These are phyloP conservation scores for Trichechus manatus DNA, from an alignment of 2,113 vertebrate genomes.

Conservation along the genomic window DNA sequence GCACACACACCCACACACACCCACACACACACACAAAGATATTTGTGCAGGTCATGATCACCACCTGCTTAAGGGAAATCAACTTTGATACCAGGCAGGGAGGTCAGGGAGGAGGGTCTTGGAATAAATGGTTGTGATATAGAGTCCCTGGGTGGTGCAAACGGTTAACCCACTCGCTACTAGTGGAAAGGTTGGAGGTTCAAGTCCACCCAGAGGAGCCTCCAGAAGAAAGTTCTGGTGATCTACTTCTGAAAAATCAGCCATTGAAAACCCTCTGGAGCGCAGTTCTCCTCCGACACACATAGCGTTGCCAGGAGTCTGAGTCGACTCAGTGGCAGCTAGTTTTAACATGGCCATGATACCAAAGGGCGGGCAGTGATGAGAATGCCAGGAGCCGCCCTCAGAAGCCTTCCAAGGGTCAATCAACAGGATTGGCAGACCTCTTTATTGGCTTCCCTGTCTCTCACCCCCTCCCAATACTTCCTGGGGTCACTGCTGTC, in stretches of 20 bases:
- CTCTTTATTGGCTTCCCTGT: not conserved
- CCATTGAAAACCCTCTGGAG: not conserved
- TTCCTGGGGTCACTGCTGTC: not conserved
- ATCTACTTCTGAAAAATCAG: not conserved
- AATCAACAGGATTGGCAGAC: not conserved
- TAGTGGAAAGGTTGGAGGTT: not conserved
- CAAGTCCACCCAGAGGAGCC: not conserved
- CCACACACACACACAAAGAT: not conserved
- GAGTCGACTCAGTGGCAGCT: too few relatives aligned
- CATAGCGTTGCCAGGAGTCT: not conserved
- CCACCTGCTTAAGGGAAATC: not conserved
- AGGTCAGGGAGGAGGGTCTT: not conserved
- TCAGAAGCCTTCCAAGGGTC: fast-evolving
- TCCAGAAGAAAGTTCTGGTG: not conserved
- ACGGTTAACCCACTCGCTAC: too few relatives aligned
- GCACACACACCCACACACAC: too few relatives aligned
- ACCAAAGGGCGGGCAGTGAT: fast-evolving
- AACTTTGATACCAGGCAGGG: not conserved
- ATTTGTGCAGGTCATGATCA: not conserved
- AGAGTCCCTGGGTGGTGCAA: not conserved
- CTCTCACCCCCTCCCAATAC: not conserved
- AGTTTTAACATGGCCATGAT: fast-evolving
- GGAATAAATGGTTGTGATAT: not conserved
- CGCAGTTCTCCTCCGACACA: too few relatives aligned
- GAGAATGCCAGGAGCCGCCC: not conserved